Evolutionary conservation across 2,888 invertebrate species (phyloP).

Genomic region (Baccha elongata): DNA sequence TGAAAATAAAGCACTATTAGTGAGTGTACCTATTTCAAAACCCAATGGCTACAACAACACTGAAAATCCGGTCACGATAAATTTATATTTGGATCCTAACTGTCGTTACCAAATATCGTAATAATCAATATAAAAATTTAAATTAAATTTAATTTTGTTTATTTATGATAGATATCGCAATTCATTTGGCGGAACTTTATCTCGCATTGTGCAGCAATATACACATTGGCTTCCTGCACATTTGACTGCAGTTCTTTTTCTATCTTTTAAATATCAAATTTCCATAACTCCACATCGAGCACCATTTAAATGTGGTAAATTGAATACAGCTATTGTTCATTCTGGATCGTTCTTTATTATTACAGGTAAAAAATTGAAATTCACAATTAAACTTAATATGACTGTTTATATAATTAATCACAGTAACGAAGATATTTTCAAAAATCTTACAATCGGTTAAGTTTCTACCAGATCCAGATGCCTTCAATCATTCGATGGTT

Average conservation of each 20-base stretch:
- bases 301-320: slow-evolving; percentile 82
- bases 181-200: slow-evolving; percentile 85
- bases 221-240: slow-evolving; percentile 86
- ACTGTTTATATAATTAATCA: background rate
- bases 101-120: slow-evolving; percentile 88
- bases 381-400: background rate
- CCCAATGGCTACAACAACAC: slow-evolving; percentile 82
- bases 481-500: slow-evolving; percentile 79
- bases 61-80: slow-evolving; percentile 83
- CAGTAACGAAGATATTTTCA: slow-evolving; percentile 75
- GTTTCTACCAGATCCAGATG: slow-evolving; percentile 74
- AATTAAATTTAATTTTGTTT: slow-evolving; percentile 11
- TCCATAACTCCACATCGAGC: slow-evolving; percentile 79
- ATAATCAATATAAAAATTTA: slow-evolving; percentile 38
- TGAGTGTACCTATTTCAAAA: slow-evolving; percentile 84
- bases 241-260: slow-evolving; percentile 85
- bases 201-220: slow-evolving; percentile 87
- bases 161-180: slow-evolving; percentile 80
- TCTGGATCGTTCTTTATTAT: slow-evolving; percentile 83
- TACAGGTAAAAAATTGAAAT: slow-evolving; percentile 76
- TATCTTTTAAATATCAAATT: slow-evolving; percentile 85
- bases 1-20: slow-evolving; percentile 83
- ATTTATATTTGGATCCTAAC: slow-evolving; percentile 87
- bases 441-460: slow-evolving; percentile 72
- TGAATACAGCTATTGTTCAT: slow-evolving; percentile 85